phyloP scores from a whole-genome alignment of 2,888 invertebrate species.

The Aricia artaxerxes region DNA sequence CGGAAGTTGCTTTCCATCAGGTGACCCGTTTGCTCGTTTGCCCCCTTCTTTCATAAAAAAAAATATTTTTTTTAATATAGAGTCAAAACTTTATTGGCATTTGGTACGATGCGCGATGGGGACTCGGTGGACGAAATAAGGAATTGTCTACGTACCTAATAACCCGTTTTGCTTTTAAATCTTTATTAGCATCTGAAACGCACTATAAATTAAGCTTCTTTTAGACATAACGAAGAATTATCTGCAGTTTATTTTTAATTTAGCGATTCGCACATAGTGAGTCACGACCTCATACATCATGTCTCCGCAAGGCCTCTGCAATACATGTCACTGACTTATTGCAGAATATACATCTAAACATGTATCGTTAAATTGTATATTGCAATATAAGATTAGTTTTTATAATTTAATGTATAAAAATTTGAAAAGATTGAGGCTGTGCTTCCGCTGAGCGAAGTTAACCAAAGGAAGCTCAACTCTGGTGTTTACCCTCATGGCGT shows the following conservation, averaged over 20 bases:
- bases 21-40: too few relatives aligned
- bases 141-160: background rate
- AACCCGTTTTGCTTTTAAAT: background rate
- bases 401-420: background rate
- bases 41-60: too few relatives aligned
- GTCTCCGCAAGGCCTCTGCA: conserved; percentile 13
- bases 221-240: background rate
- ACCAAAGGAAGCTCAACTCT: too few relatives aligned
- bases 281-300: background rate
- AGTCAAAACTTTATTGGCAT: background rate
- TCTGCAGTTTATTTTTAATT: background rate
- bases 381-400: background rate
- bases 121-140: background rate
- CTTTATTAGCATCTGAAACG: background rate
- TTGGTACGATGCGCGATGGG: background rate
- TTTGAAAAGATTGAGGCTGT: too few relatives aligned
- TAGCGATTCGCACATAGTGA: conserved; percentile 9
- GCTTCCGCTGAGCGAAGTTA: too few relatives aligned
- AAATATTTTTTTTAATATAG: background rate
- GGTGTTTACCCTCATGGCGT: too few relatives aligned
- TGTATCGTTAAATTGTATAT: background rate
- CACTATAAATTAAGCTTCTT: conserved; percentile 3
- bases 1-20: too few relatives aligned
- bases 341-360: background rate
- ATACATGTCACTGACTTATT: conserved; percentile 44